These are phyloP conservation scores for Babyrousa celebensis DNA, from an alignment of 2,797 vertebrate genomes.

Conservation along the genomic window DNA sequence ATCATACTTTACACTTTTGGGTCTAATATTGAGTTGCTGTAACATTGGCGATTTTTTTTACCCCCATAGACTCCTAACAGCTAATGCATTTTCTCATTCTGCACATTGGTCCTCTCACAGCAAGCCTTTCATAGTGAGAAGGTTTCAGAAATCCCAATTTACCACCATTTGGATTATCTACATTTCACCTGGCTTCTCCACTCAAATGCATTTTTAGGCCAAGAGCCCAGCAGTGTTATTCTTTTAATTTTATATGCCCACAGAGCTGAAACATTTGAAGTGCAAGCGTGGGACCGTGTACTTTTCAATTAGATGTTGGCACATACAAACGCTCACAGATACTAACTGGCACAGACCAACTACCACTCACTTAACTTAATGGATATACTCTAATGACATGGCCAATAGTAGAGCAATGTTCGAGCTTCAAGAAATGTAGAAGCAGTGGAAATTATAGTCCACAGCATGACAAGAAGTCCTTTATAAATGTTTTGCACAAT, in stretches of 20 bases:
- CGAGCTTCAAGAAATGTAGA: constrained; percentile 55
- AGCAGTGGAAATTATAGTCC: constrained; percentile 57
- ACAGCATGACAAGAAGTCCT: constrained; percentile 40
- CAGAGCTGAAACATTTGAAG: constrained; percentile 74
- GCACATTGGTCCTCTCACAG: not conserved
- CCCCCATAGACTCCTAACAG: not conserved
- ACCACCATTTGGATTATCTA: constrained; percentile 61
- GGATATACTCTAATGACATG: constrained; percentile 47
- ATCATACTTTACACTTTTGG: constrained; percentile 17
- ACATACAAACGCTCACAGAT: constrained; percentile 65
- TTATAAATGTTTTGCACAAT: constrained; percentile 69
- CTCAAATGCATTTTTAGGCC: constrained; percentile 69
- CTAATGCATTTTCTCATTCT: constrained; percentile 63
- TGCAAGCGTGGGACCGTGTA: constrained; percentile 13
- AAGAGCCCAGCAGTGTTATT: constrained; percentile 73
- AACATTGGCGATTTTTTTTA: constrained; percentile 12
- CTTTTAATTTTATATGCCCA: constrained; percentile 74
- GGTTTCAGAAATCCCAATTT: constrained; percentile 67
- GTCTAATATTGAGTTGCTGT: not conserved
- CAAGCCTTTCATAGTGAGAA: constrained; percentile 17
- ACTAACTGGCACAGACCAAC: constrained; percentile 65
- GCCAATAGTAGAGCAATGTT: constrained; percentile 15
- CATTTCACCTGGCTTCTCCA: constrained; percentile 65
- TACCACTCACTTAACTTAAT: constrained; percentile 73
- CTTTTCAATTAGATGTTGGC: constrained; percentile 81